Evolutionary conservation across 2,797 vertebrate species (phyloP).

Genomic region (Danionella dracula): DNA sequence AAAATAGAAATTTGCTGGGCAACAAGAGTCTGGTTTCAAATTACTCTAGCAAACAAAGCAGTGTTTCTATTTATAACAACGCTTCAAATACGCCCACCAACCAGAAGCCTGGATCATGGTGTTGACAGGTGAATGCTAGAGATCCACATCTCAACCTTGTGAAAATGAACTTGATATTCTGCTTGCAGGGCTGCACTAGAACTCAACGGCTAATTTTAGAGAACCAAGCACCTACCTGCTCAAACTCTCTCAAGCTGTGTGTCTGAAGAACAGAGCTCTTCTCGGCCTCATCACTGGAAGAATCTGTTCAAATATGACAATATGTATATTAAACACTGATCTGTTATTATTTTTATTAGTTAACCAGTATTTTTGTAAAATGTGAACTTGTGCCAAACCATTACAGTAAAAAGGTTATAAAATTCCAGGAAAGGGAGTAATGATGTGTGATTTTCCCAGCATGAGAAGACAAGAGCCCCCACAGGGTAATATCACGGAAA

Average conservation of each 20-base stretch:
- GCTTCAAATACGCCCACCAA: background rate
- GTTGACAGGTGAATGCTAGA: background rate
- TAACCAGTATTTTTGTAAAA: constrained; percentile 47
- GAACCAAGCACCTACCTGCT: constrained; percentile 72
- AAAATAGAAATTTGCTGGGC: background rate
- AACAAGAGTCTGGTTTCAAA: background rate
- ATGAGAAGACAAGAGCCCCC: constrained; percentile 32
- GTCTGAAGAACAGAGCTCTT: constrained; percentile 71
- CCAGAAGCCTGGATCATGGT: background rate
- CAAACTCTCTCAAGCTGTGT: constrained; percentile 83
- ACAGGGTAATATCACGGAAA: constrained; percentile 52
- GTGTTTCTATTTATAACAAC: background rate
- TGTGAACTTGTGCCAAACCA: constrained; percentile 43
- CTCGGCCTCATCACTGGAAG: constrained; percentile 60
- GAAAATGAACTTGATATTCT: background rate
- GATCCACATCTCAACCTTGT: background rate
- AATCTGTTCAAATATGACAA: constrained; percentile 53
- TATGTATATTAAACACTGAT: constrained; percentile 19
- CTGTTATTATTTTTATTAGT: too few species aligned
- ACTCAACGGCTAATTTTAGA: background rate
- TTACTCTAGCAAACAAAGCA: background rate
- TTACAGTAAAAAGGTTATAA: constrained; percentile 39
- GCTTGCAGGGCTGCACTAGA: background rate
- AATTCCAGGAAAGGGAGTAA: constrained; percentile 31
- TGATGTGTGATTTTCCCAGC: constrained; percentile 43